A percentile compares a stretch with the other conserved stretches of the same genome.
Evolutionary conservation across 2,888 invertebrate species (phyloP).

Genomic region (Pilophorus perplexus): DNA sequence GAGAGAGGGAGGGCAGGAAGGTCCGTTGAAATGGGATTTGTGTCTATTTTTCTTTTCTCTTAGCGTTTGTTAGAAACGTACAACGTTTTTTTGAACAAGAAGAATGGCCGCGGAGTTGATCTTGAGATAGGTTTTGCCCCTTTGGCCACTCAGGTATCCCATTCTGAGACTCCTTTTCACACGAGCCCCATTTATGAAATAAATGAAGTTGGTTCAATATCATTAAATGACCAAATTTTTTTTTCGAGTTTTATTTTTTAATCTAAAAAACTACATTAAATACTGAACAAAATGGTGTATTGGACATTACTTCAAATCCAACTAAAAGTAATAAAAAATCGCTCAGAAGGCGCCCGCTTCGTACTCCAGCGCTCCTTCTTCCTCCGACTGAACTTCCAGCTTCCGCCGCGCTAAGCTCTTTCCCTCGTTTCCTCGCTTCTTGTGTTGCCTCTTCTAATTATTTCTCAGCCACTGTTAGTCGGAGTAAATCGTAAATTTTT

Average conservation of each 20-base stretch:
- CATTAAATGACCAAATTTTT: no score
- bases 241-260: no score
- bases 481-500: constrained; percentile 23
- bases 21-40: constrained; percentile 25
- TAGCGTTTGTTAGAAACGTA: background rate
- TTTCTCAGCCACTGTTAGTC: background rate
- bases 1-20: constrained; percentile 9
- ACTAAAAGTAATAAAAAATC: no score
- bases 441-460: background rate
- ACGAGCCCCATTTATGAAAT: no score
- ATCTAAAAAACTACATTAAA: no score
- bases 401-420: background rate
- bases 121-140: constrained; percentile 4
- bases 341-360: constrained; percentile 1
- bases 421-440: background rate
- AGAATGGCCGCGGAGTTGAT: constrained; percentile 9
- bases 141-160: no score
- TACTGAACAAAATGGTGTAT: no score
- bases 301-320: no score
- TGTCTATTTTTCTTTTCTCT: constrained; percentile 11
- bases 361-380: background rate
- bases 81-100: constrained; percentile 2
- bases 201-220: no score
- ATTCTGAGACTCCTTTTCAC: no score
- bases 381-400: no score